Base-by-base conservation (phyloP, 2,888 invertebrate genomes). In the Drosophila macrospina region DNA sequence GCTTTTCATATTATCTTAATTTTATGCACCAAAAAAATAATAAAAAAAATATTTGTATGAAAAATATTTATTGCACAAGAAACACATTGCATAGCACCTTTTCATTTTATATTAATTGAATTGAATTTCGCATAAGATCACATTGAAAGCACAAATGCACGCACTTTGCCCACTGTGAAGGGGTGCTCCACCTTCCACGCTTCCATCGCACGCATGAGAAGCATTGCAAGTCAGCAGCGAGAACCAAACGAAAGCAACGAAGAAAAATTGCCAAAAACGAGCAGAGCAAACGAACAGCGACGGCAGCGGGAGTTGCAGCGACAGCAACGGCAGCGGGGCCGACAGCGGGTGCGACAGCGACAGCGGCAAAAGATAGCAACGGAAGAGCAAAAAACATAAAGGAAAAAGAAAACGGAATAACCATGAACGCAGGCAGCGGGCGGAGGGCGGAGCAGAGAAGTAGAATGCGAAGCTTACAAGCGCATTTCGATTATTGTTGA, bases 401-500 rank as follows among this genome's bases (percentile, higher is more conserved):
- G 13, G 30, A 36, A 48, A 37, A 70, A 42, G 24, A 60, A 55
- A 57, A 56, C 45, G 42, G 69, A 50, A 50, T 45, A 61, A 44
- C 48, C 51, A 64, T 48, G 51, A 66, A 55, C 24, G 13, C 20
- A 7, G 13, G 15, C 41, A 50, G 50, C 11, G 54, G n/a, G 5
- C 28, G 30, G 8, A 13, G 8, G 20, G n/a, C n/a, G n/a, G n/a
- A n/a, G n/a, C n/a, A 15, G 32, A 34, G 32, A 24, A 65, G 62
- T 45, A 42, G 63, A 47, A 57, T 47, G 74, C 78, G 75, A 39
- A 83, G 86, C 84, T 88, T 84, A 83, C 88, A 84, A 86, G 88
- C 88, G 88, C 83, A 83, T 88, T 84, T 84, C 84, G 84, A 86
- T 85, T 85, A 84, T 86, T 85, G 88, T 85, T 88, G 84, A 88